Evolutionary conservation across 2,797 vertebrate genomes (phyloP).

Genomic region (Sebastes hubbsi): DNA sequence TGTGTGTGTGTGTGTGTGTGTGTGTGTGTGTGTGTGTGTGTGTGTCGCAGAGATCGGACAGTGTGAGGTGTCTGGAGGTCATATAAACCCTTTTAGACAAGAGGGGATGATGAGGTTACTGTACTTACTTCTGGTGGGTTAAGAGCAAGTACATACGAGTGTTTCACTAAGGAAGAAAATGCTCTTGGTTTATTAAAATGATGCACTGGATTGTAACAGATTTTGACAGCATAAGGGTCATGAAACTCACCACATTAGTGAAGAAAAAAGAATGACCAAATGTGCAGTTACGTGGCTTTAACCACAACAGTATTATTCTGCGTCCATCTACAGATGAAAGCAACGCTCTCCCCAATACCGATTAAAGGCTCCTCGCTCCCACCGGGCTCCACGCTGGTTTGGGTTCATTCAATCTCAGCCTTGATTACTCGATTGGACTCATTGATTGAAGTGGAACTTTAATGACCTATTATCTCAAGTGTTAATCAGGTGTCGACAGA

Average conservation of each 20-base stretch:
- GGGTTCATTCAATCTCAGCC: constrained; percentile 74
- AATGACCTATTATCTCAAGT: constrained; percentile 84
- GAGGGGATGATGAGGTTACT: not conserved
- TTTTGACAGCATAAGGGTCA: constrained; percentile 2
- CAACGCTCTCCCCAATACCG: constrained; percentile 56
- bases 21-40: not conserved
- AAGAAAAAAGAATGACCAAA: constrained; percentile 9
- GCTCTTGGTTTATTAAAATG: constrained; percentile 29
- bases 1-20: not conserved
- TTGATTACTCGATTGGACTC: constrained; percentile 80
- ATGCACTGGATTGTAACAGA: constrained; percentile 19
- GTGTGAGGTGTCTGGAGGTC: constrained; percentile 7
- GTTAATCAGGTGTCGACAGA: constrained; percentile 82
- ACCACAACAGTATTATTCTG: constrained; percentile 42
- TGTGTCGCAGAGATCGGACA: constrained; percentile 1
- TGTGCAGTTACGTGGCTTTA: constrained; percentile 12
- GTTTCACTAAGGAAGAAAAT: not conserved
- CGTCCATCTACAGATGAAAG: constrained; percentile 58
- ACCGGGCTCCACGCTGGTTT: constrained; percentile 60
- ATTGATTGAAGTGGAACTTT: constrained; percentile 81
- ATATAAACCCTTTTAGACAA: constrained; percentile 13
- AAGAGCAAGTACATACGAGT: not conserved
- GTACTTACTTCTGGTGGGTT: not conserved
- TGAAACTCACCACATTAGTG: not conserved
- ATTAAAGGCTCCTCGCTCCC: constrained; percentile 65